Evolutionary conservation across 2,888 invertebrate species (phyloP).

Genomic region (Furcula furcula): DNA sequence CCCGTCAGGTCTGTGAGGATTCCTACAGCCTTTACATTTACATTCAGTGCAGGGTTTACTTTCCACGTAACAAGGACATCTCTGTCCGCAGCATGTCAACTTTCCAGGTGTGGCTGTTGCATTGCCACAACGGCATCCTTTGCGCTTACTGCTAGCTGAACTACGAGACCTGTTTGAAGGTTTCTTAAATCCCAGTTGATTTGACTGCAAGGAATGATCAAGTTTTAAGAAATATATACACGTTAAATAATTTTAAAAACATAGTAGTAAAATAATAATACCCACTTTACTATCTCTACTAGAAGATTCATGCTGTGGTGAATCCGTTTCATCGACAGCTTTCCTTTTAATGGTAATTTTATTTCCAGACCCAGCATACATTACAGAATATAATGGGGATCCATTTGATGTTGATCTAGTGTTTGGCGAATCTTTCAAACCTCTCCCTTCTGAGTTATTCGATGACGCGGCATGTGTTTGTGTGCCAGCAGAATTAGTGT

Average conservation of each 20-base stretch:
- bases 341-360: slow-evolving; percentile 92
- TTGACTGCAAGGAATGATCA: slow-evolving; percentile 52
- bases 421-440: slow-evolving; percentile 64
- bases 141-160: slow-evolving; percentile 78
- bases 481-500: slow-evolving; percentile 83
- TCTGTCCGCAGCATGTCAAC: slow-evolving; percentile 95
- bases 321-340: slow-evolving; percentile 82
- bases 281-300: slow-evolving; percentile 68
- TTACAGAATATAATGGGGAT: slow-evolving; percentile 85
- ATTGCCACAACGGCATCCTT: slow-evolving; percentile 95
- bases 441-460: slow-evolving; percentile 50
- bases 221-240: too few relatives aligned
- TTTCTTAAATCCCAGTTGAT: slow-evolving; percentile 71
- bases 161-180: slow-evolving; percentile 70
- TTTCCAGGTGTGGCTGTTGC: slow-evolving; percentile 94
- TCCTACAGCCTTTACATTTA: slow-evolving; percentile 95
- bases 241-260: too few relatives aligned
- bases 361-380: slow-evolving; percentile 90
- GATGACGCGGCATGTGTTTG: slow-evolving; percentile 66
- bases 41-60: slow-evolving; percentile 95
- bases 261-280: too few relatives aligned
- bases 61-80: slow-evolving; percentile 96
- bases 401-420: slow-evolving; percentile 67
- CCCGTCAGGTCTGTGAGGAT: slow-evolving; percentile 92
- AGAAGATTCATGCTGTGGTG: slow-evolving; percentile 57